Evolutionary conservation across 2,113 vertebrate species (phyloP).

Genomic region (Erythrolamprus reginae): DNA sequence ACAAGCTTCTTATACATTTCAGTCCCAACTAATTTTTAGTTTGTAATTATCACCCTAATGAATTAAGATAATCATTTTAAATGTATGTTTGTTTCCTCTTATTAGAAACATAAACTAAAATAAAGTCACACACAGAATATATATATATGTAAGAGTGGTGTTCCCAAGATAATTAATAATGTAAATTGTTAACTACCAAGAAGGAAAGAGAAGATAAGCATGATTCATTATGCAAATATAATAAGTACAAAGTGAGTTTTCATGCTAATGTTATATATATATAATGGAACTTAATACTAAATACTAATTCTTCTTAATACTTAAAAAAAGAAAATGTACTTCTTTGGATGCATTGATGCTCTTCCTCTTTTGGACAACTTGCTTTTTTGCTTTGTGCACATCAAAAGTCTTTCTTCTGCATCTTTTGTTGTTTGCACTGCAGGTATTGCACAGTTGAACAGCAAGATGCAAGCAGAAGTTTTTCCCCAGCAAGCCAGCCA

Average conservation of each 20-base stretch:
- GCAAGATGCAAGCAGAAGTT: neutral
- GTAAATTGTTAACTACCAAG: neutral
- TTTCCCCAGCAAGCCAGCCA: neutral
- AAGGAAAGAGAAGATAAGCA: neutral
- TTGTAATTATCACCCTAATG: slow-evolving; percentile 9
- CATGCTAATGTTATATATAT: neutral
- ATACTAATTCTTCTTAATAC: neutral
- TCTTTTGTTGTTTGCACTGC: neutral
- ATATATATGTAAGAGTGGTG: neutral
- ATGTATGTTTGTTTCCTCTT: neutral
- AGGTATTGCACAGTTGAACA: neutral
- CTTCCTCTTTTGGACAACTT: neutral
- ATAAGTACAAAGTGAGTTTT: neutral
- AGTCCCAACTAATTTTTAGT: neutral
- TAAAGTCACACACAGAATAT: neutral
- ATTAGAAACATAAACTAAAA: neutral
- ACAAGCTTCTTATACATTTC: neutral
- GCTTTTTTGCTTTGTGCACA: neutral
- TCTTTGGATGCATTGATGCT: neutral
- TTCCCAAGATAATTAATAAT: neutral
- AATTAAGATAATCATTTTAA: neutral
- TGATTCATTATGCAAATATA: neutral
- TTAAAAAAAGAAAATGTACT: neutral
- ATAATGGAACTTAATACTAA: neutral
- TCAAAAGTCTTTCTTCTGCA: neutral